Conservation (phyloP, 2,113 vertebrate genomes). For the Anser brachyrhynchus region DNA sequence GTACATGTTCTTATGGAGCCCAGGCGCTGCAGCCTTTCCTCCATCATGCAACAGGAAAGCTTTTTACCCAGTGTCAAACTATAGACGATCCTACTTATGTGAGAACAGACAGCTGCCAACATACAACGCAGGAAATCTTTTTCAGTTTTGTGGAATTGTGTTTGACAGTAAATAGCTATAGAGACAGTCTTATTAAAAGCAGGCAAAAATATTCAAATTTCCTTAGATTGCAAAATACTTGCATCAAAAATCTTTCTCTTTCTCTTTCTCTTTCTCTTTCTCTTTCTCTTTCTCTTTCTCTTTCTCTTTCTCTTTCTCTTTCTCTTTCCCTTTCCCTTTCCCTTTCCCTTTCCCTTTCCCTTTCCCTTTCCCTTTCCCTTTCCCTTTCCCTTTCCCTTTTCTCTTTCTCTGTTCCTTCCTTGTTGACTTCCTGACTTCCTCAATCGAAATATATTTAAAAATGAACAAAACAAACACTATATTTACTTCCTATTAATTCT, state of each 20-base stretch:
- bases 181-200: neutral
- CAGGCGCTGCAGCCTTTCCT: neutral
- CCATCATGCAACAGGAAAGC: neutral
- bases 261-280: too few relatives aligned
- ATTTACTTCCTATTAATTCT: neutral
- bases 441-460: neutral
- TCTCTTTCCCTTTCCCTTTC: neutral
- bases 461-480: neutral
- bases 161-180: neutral
- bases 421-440: too few relatives aligned
- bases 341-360: too few relatives aligned
- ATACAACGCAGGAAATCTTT: neutral
- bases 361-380: neutral
- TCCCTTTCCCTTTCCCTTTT: too few relatives aligned
- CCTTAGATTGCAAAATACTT: neutral
- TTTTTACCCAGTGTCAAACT: neutral
- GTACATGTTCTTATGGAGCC: neutral
- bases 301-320: too few relatives aligned
- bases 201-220: neutral
- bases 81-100: fast-evolving
- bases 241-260: neutral
- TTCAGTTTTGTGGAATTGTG: neutral
- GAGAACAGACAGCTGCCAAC: neutral
- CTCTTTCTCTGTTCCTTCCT: neutral
- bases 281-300: too few relatives aligned